These are phyloP conservation scores for Nymphalis urticae DNA, from an alignment of 2,888 invertebrate genomes.

Conservation along the genomic window DNA sequence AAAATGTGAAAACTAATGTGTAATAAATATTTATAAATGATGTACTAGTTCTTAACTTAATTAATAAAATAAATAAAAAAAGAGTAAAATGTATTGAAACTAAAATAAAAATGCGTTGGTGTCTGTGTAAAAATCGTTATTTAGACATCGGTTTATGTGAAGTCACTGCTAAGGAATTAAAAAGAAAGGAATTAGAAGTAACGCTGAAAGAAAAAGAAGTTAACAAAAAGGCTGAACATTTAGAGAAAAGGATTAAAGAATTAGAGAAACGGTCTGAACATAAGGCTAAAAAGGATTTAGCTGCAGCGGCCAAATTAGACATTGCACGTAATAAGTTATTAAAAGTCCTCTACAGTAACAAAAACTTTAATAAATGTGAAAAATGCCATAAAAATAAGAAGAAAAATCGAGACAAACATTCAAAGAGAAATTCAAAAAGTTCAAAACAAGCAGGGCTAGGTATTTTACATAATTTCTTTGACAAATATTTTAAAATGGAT, in stretches of 20 bases:
- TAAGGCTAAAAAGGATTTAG: constrained; percentile 44
- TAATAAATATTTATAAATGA: too few species aligned
- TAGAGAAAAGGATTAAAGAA: constrained; percentile 41
- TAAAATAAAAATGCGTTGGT: constrained; percentile 40
- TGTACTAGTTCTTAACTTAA: not conserved
- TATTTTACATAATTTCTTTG: constrained; percentile 33
- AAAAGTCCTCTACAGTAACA: constrained; percentile 35
- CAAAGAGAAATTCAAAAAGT: constrained; percentile 2
- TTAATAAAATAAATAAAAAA: not conserved
- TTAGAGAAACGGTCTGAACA: constrained; percentile 34
- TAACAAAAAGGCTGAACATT: constrained; percentile 41
- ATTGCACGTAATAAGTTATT: constrained; percentile 47
- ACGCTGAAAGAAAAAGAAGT: constrained; percentile 31
- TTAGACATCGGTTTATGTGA: not conserved
- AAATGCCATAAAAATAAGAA: constrained; percentile 18
- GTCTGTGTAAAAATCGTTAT: constrained; percentile 12
- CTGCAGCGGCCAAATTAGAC: constrained; percentile 47
- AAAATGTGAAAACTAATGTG: too few species aligned
- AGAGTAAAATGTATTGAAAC: constrained; percentile 22
- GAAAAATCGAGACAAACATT: constrained; percentile 9
- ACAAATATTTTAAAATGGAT: constrained; percentile 35
- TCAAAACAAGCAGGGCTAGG: constrained; percentile 28
- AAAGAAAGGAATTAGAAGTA: constrained; percentile 31
- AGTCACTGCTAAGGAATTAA: constrained; percentile 17
- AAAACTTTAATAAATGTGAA: constrained; percentile 37